These are phyloP conservation scores for Stylophora pistillata DNA, from an alignment of 64 coral and sea anemone genomes.

Conservation along the genomic window DNA sequence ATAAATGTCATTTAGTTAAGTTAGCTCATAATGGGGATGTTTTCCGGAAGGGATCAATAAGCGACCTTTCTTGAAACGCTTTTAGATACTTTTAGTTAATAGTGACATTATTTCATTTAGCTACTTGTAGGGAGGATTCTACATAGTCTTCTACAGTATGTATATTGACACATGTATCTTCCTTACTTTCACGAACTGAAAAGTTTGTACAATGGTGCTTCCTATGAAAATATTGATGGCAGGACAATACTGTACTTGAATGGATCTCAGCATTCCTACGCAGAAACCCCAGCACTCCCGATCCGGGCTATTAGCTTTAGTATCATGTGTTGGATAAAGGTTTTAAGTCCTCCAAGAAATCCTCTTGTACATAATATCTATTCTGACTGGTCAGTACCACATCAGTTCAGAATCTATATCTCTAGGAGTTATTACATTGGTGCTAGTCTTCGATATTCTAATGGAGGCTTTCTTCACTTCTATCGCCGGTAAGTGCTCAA, in stretches of 20 bases:
- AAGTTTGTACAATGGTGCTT: slow-evolving; percentile 4
- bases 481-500: background rate
- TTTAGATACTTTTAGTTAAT: too few relatives aligned
- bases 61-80: too few relatives aligned
- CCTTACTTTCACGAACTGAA: too few relatives aligned
- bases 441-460: background rate
- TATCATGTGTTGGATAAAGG: background rate
- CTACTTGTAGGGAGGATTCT: too few relatives aligned
- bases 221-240: background rate
- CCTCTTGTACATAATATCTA: background rate
- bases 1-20: too few relatives aligned
- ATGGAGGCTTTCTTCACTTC: background rate
- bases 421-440: background rate
- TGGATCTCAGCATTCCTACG: background rate
- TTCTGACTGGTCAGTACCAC: background rate
- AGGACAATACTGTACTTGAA: too few relatives aligned
- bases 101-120: too few relatives aligned
- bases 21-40: too few relatives aligned
- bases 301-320: background rate
- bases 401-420: background rate
- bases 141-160: too few relatives aligned
- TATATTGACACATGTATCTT: too few relatives aligned
- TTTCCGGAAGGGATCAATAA: too few relatives aligned
- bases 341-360: background rate
- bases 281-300: slow-evolving; percentile 7